These are phyloP conservation scores for Eilema caniola DNA, from an alignment of 2,888 invertebrate genomes.

Conservation along the genomic window DNA sequence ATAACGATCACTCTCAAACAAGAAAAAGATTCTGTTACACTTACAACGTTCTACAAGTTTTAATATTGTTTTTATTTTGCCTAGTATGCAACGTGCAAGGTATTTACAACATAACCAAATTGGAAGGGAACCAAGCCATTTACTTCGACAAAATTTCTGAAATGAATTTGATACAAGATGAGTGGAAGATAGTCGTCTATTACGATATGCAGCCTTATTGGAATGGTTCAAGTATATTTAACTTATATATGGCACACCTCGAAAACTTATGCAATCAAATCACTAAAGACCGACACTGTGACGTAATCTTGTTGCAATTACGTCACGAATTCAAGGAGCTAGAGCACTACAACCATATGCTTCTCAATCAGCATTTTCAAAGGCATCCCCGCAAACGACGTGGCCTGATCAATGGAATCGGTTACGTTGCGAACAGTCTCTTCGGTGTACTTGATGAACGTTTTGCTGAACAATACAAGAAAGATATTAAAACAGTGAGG, in stretches of 20 bases:
- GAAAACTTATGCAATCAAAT: not conserved
- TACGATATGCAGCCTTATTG: conserved; percentile 14
- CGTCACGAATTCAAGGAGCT: not conserved
- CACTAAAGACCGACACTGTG: not conserved
- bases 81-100: not conserved
- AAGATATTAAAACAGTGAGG: conserved; percentile 1
- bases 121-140: not conserved
- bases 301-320: not conserved
- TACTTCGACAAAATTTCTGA: conserved; percentile 15
- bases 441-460: conserved; percentile 13
- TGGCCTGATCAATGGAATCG: conserved; percentile 15
- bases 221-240: conserved; percentile 7
- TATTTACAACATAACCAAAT: not conserved
- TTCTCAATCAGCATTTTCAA: not conserved
- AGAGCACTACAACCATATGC: not conserved
- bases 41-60: not conserved
- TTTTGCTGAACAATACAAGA: conserved; percentile 13
- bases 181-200: conserved; percentile 16
- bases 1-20: not conserved
- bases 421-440: conserved; percentile 14
- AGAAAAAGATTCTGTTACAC: not conserved
- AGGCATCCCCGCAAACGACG: not conserved
- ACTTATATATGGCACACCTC: not conserved
- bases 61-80: not conserved
- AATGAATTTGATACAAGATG: conserved; percentile 16